Conservation (phyloP, 2,113 vertebrate species). For the Tylochromis polylepis region DNA sequence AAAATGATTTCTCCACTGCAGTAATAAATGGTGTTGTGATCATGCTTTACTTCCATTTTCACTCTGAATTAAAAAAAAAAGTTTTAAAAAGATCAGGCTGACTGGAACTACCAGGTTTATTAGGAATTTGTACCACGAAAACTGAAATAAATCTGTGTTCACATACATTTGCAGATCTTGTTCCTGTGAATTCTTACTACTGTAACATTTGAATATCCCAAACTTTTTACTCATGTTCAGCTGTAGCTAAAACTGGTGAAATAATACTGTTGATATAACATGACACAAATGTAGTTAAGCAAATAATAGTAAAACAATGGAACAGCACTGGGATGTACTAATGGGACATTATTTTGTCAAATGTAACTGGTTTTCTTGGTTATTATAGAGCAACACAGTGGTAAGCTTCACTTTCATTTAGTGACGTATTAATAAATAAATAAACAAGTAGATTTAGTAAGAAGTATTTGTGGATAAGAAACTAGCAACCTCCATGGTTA, state of each 20-base stretch:
- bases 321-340: not conserved
- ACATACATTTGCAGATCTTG: not conserved
- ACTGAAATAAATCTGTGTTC: slow-evolving; percentile 59
- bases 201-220: not conserved
- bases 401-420: not conserved
- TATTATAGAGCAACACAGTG: not conserved
- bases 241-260: not conserved
- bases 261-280: not conserved
- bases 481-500: not conserved
- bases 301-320: not conserved
- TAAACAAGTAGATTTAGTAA: not conserved
- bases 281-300: not conserved
- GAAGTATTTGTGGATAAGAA: not conserved
- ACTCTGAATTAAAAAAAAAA: slow-evolving; percentile 5
- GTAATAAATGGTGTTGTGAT: slow-evolving; percentile 24
- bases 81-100: slow-evolving; percentile 19
- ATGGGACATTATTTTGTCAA: not conserved
- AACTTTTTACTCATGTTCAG: not conserved
- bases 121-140: slow-evolving; percentile 31
- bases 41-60: slow-evolving; percentile 24
- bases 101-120: slow-evolving; percentile 48
- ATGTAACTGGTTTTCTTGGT: not conserved
- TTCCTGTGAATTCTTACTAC: not conserved
- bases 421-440: not conserved
- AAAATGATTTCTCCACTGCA: slow-evolving; percentile 19